A percentile compares a stretch with the other conserved stretches of the same genome.
These are phyloP conservation scores for Matsumyia berberina DNA, from an alignment of 2,888 invertebrate species.

Conservation along the genomic window DNA sequence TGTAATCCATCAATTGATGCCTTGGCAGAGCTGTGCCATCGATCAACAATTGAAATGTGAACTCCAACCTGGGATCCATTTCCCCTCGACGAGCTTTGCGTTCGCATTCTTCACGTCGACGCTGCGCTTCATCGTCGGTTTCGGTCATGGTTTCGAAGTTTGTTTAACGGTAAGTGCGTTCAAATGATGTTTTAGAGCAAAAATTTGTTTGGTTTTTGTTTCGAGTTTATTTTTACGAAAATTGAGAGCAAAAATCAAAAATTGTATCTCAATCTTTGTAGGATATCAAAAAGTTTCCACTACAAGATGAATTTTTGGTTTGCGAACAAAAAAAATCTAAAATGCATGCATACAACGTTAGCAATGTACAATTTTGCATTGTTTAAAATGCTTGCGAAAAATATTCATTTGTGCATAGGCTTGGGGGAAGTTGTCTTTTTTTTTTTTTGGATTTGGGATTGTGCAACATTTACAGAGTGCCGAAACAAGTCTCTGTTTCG, in stretches of 20 bases:
- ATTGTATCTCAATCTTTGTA: slow-evolving; percentile 63
- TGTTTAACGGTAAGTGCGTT: slow-evolving; percentile 46
- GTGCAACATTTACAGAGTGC: slow-evolving; percentile 65
- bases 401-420: slow-evolving; percentile 69
- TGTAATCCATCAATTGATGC: slow-evolving; percentile 95
- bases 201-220: slow-evolving; percentile 33
- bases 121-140: slow-evolving; percentile 85
- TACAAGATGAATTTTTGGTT: slow-evolving; percentile 23
- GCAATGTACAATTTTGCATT: slow-evolving; percentile 35
- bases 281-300: slow-evolving; percentile 43
- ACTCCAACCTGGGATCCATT: slow-evolving; percentile 96
- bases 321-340: slow-evolving; percentile 40
- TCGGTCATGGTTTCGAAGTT: slow-evolving; percentile 76
- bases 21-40: slow-evolving; percentile 92
- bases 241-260: slow-evolving; percentile 74
- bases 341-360: slow-evolving; percentile 33
- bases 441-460: neutral
- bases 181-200: slow-evolving; percentile 45
- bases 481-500: slow-evolving; percentile 32
- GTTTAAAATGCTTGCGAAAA: slow-evolving; percentile 53
- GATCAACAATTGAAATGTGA: slow-evolving; percentile 94
- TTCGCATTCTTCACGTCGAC: slow-evolving; percentile 95
- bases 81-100: slow-evolving; percentile 94
- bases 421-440: neutral
- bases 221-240: slow-evolving; percentile 38